Evolutionary conservation across 2,797 vertebrate genomes (phyloP).

Genomic region (Melanotaenia pygmaea): DNA sequence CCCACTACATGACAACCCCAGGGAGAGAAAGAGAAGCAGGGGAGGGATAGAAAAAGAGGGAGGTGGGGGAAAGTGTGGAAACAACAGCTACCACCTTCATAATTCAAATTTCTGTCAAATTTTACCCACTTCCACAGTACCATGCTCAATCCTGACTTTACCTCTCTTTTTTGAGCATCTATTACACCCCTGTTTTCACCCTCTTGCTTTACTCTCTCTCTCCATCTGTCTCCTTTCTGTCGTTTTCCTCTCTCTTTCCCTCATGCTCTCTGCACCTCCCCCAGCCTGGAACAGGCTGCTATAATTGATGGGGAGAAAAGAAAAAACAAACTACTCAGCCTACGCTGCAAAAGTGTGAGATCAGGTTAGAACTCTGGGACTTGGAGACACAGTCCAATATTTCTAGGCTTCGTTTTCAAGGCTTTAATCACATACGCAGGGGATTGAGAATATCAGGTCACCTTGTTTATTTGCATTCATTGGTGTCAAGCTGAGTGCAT

Average conservation of each 20-base stretch:
- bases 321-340: constrained; percentile 77
- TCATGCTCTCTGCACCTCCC: constrained; percentile 59
- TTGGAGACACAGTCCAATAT: constrained; percentile 62
- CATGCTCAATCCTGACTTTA: constrained; percentile 30
- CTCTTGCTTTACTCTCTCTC: constrained; percentile 26
- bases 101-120: constrained; percentile 51
- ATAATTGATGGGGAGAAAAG: constrained; percentile 80
- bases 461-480: constrained; percentile 58
- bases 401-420: constrained; percentile 64
- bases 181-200: constrained; percentile 17
- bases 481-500: constrained; percentile 38
- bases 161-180: constrained; percentile 21
- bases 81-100: constrained; percentile 55
- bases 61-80: constrained; percentile 43
- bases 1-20: constrained; percentile 77
- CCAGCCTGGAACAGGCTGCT: constrained; percentile 64
- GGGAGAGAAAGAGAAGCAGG: constrained; percentile 57
- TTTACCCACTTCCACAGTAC: constrained; percentile 37
- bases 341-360: constrained; percentile 73
- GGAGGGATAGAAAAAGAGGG: constrained; percentile 16
- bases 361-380: constrained; percentile 73
- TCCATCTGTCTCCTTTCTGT: constrained; percentile 14
- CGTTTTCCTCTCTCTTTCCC: constrained; percentile 19
- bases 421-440: constrained; percentile 68
- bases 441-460: constrained; percentile 54